Evolutionary conservation across 92 coral and sea anemone genomes (phyloP), one percentile per base, ranked within the genome.

Genomic region (Porites cylindrica): DNA sequence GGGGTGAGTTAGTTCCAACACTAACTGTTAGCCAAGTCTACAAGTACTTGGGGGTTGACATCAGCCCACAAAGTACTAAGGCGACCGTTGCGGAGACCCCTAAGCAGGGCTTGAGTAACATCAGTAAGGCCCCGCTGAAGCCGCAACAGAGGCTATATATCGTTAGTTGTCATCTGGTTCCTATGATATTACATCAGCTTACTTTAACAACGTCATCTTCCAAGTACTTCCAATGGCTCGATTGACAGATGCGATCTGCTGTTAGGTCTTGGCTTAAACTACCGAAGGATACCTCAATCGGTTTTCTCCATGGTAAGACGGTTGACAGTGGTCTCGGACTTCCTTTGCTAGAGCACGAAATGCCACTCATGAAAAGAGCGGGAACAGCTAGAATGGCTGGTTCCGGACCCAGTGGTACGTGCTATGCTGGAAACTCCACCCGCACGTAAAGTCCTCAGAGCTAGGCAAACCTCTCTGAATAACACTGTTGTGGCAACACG

Each of bases 141-240:
- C 92, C 89, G 6, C 92, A 84, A 29, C 89, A 84, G 72, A 63
- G 74, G 7, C 19, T 84, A 9, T 84, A 70, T 56, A 69, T 68
- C 7, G 52, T 65, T 16, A 32, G 26, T 38, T 20, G 4, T 16
- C 47, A 83, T 47, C 70, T 89, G 14, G 3, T 83, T 8, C 91
- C 91, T 0, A 14, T 53, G 1, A 2, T 58, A 16, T 52, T 43
- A 6, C 93, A 90, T 20, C 65, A 79, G 59, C 60, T 90, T 10
- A 83, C 75, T 26, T 66, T 90, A 2, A 26, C 87, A 0, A 50
- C 76, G 7, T 12, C n/a, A 0, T 32, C 58, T 5, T 2, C n/a
- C 11, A 62, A 80, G 8, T 89, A 38, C 38, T 77, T 89, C 0
- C 65, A 56, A 6, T 84, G 92, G 86, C 83, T 78, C 10, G 82